These are phyloP conservation scores for Pygmarrhopalites habei DNA, from an alignment of 1,140 invertebrate species.

Conservation along the genomic window DNA sequence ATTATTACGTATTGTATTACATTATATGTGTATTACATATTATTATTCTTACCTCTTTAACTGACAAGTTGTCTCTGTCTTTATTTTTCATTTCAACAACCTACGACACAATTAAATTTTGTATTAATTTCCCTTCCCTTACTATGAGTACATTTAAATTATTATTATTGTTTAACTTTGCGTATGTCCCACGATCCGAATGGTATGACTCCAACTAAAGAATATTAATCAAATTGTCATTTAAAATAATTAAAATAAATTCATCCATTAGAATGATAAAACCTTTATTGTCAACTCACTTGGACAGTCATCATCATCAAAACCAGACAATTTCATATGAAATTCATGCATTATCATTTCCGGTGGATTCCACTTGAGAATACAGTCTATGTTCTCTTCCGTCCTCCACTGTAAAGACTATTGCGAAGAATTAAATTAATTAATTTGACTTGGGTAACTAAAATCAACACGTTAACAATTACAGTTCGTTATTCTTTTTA, in stretches of 20 bases:
- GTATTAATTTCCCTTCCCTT: no score
- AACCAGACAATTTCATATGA: slow-evolving; percentile 15
- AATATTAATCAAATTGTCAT: neutral
- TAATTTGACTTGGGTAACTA: slow-evolving; percentile 12
- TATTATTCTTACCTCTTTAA: no score
- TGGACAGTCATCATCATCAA: slow-evolving; percentile 21
- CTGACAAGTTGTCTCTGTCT: no score
- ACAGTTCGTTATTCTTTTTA: no score
- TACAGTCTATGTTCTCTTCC: slow-evolving; percentile 4
- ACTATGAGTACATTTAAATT: no score
- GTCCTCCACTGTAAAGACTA: slow-evolving; percentile 10
- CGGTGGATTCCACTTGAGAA: slow-evolving; percentile 16
- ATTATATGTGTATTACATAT: no score
- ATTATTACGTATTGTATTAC: no score
- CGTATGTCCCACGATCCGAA: no score
- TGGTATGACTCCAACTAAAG: neutral
- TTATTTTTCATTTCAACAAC: no score
- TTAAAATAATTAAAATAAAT: neutral
- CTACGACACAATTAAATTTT: no score
- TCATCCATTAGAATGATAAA: neutral
- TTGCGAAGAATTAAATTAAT: neutral
- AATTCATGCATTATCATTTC: slow-evolving; percentile 4
- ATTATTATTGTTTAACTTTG: no score
- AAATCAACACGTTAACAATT: no score
- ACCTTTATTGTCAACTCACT: neutral